phyloP scores from a whole-genome alignment of 2,888 invertebrate species.

The Nebria salina region DNA sequence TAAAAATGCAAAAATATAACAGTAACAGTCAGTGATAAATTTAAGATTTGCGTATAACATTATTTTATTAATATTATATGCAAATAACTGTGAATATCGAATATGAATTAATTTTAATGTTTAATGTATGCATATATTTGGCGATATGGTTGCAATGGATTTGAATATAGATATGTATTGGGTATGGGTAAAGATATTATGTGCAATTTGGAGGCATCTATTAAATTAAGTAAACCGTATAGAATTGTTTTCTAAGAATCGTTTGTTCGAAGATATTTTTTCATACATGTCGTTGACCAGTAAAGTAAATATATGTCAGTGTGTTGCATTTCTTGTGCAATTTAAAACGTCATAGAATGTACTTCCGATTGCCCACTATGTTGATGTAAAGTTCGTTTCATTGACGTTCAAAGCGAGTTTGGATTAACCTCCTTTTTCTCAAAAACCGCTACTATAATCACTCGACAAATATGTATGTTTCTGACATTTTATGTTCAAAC shows the following conservation, averaged over 20 bases:
- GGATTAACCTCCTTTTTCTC: constrained; percentile 44
- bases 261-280: constrained; percentile 45
- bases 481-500: constrained; percentile 5
- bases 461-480: neutral
- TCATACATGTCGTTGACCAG: constrained; percentile 47
- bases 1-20: neutral
- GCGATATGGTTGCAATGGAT: neutral
- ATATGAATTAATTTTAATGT: neutral
- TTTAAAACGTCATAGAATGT: constrained; percentile 53
- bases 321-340: constrained; percentile 56
- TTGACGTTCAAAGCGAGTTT: constrained; percentile 39
- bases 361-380: constrained; percentile 52
- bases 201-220: neutral
- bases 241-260: constrained; percentile 38
- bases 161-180: neutral
- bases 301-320: constrained; percentile 59
- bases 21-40: neutral
- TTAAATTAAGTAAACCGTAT: constrained; percentile 28
- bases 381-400: constrained; percentile 9
- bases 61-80: neutral
- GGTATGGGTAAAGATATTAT: neutral
- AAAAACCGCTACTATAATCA: constrained; percentile 4
- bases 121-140: neutral
- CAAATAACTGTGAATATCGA: neutral
- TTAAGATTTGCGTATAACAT: neutral